A percentile compares a stretch with the other conserved stretches of the same genome.
Evolutionary conservation across 2,797 vertebrate species (phyloP).

Genomic region (Artibeus jamaicensis): DNA sequence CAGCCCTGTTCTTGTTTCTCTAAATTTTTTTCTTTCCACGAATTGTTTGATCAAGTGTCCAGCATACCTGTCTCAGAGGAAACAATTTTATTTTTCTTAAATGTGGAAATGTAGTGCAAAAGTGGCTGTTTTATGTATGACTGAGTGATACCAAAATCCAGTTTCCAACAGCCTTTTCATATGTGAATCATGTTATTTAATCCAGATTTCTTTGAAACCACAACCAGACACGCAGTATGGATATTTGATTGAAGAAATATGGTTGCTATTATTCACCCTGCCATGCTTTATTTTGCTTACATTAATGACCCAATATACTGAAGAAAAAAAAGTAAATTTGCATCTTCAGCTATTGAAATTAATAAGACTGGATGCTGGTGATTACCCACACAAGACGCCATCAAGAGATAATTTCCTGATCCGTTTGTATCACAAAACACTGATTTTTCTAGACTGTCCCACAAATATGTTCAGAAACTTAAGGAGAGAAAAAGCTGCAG

Average conservation of each 20-base stretch:
- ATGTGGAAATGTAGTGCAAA: slow-evolving; percentile 68
- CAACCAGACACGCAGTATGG: slow-evolving; percentile 67
- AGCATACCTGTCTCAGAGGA: slow-evolving; percentile 64
- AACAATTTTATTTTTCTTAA: slow-evolving; percentile 74
- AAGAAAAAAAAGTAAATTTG: slow-evolving; percentile 61
- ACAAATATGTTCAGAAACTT: slow-evolving; percentile 35
- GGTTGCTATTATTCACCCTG: slow-evolving; percentile 40
- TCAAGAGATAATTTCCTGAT: slow-evolving; percentile 20
- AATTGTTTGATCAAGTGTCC: slow-evolving; percentile 67
- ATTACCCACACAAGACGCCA: neutral
- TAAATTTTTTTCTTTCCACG: slow-evolving; percentile 46
- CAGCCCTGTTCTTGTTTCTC: neutral
- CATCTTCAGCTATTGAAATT: slow-evolving; percentile 48
- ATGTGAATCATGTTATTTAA: slow-evolving; percentile 80
- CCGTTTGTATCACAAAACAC: neutral
- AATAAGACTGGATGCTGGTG: neutral
- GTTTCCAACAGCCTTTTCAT: slow-evolving; percentile 76
- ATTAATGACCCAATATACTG: slow-evolving; percentile 53
- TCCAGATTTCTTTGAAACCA: slow-evolving; percentile 79
- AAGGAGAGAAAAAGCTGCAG: neutral
- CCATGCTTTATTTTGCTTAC: slow-evolving; percentile 67
- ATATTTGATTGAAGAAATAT: slow-evolving; percentile 66
- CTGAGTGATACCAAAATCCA: slow-evolving; percentile 71
- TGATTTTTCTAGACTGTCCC: slow-evolving; percentile 48
- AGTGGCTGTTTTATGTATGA: slow-evolving; percentile 73